Percentiles rank a stretch among this genome's conserved stretches.
Conservation (phyloP, 2,113 vertebrate genomes). For the Mystacornis crossleyi region DNA sequence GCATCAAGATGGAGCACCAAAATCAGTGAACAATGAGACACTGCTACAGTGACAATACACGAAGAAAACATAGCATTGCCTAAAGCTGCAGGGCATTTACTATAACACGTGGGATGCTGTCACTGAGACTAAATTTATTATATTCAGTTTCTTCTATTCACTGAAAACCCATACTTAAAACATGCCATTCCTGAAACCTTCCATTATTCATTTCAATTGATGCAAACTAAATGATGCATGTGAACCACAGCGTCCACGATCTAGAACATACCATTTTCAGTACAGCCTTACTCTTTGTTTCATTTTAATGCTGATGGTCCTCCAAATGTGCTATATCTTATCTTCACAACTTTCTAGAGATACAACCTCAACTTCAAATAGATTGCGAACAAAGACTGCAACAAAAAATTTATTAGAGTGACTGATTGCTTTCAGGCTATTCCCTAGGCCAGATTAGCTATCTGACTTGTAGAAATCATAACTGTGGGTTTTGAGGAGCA, state of each 20-base stretch:
- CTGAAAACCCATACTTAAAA: not conserved
- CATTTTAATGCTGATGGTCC: not conserved
- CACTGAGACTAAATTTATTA: not conserved
- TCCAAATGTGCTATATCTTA: not conserved
- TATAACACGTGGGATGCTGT: not conserved
- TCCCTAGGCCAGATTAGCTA: not conserved
- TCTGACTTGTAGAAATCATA: not conserved
- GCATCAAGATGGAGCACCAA: not conserved
- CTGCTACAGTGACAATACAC: rapidly evolving
- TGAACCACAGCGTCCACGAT: not conserved
- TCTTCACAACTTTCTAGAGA: not conserved
- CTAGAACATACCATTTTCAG: not conserved
- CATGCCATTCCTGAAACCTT: not conserved
- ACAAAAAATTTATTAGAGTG: not conserved
- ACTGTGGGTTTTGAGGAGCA: not conserved
- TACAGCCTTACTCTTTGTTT: not conserved
- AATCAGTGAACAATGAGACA: not conserved
- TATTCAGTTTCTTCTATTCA: not conserved
- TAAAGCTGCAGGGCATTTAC: not conserved
- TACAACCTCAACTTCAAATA: not conserved
- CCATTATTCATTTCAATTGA: not conserved
- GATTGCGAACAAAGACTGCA: not conserved
- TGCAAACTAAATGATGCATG: not conserved
- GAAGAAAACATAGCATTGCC: not conserved
- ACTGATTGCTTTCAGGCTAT: not conserved